These are phyloP conservation scores for Calliphora vomitoria DNA, from an alignment of 2,888 invertebrate genomes.

Conservation along the genomic window DNA sequence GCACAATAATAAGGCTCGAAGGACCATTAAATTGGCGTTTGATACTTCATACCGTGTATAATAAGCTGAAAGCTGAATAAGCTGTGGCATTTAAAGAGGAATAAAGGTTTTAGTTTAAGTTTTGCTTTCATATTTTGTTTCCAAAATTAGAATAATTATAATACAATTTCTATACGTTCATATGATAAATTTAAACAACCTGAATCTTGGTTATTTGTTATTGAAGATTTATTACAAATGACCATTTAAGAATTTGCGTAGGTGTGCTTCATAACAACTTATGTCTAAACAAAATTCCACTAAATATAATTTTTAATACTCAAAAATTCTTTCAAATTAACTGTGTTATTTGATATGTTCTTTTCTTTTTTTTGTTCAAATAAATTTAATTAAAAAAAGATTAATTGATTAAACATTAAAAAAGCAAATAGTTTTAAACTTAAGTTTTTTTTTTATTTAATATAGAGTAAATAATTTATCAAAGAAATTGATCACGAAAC, in stretches of 20 bases:
- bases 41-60: too few species aligned
- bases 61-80: too few species aligned
- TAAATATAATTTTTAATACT: neutral
- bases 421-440: slow-evolving; percentile 17
- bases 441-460: slow-evolving; percentile 25
- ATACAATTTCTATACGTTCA: too few species aligned
- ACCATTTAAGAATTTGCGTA: slow-evolving; percentile 2
- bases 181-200: too few species aligned
- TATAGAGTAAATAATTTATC: slow-evolving; percentile 7
- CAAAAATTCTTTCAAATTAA: neutral
- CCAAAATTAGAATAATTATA: too few species aligned
- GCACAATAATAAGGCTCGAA: too few species aligned
- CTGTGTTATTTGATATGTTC: neutral
- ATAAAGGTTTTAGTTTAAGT: too few species aligned
- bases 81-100: too few species aligned
- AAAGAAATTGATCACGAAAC: slow-evolving; percentile 45
- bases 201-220: neutral
- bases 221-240: slow-evolving; percentile 6
- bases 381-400: slow-evolving; percentile 32
- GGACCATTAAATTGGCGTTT: too few species aligned
- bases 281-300: neutral
- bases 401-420: slow-evolving; percentile 37
- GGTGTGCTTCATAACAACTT: neutral
- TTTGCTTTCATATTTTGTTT: too few species aligned
- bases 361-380: neutral